Base-by-base conservation (phyloP, 2,888 invertebrate genomes). In the Troides oblongomaculatus region DNA sequence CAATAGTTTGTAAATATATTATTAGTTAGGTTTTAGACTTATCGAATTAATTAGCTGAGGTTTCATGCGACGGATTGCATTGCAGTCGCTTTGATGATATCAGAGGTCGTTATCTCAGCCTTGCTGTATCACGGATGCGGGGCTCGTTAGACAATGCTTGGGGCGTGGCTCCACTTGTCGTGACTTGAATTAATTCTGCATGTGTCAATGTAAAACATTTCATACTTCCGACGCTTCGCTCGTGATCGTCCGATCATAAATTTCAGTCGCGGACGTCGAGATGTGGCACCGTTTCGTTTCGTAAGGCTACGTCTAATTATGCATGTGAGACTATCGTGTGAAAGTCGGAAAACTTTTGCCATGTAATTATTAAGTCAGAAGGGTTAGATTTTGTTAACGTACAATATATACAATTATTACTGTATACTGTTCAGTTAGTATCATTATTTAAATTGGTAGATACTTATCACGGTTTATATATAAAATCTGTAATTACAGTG, bases 131-230 rank as follows among this genome's bases (percentile, higher is more conserved):
- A 83, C 85, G 86, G 86, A 85, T 82, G 82, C 78, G 69, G 74
- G 70, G 73, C 81, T 84, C 77, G 82, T 84, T 84, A 87, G 84
- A 89, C 89, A 87, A 89, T 87, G 83, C 84, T 77, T 72, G 78
- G 82, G 90, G 90, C 89, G 90, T 87, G 88, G 85, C 77, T 79
- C 72, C 77, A 74, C 78, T 79, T 75, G 80, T 89, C 90, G 90
- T 90, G 90, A 90, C 87, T 87, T 69, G 84, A 83, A 85, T 86
- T 85, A 85, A 86, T 88, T 86, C 83, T 83, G 84, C 84, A 84
- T 85, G 86, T 87, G 88, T 89, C 89, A 88, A 86, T 84, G 84
- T 79, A 81, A 81, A 76, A 83, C 75, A 77, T 80, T 78, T 74
- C 75, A 76, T 79, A 88, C 86, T 88, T 88, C 88, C 88, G 89